A percentile compares a stretch with the other conserved stretches of the same genome.
phyloP scores from a whole-genome alignment of 1,140 invertebrate genomes.

The Atta colombica region DNA sequence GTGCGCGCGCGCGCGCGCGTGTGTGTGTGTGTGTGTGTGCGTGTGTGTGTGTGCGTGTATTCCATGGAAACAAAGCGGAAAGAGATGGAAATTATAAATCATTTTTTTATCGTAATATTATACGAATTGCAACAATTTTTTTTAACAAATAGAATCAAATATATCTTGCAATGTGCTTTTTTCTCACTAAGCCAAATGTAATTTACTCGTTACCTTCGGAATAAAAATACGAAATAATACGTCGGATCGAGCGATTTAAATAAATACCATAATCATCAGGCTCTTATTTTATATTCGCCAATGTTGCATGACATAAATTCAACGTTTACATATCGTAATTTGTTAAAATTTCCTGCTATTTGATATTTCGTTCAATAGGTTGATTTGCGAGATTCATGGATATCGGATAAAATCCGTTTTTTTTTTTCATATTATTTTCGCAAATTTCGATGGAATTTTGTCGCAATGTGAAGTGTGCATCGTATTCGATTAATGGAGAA shows the following conservation, averaged over 20 bases:
- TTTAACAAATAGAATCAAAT: neutral
- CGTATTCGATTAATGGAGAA: neutral
- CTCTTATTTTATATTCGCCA: constrained; percentile 3
- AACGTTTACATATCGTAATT: neutral
- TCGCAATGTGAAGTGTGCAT: neutral
- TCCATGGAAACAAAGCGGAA: neutral
- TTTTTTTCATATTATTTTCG: constrained; percentile 8
- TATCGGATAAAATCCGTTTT: neutral
- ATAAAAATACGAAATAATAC: constrained; percentile 7
- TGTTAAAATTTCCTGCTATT: neutral
- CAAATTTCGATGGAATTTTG: neutral
- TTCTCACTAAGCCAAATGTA: neutral
- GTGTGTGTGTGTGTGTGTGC: neutral
- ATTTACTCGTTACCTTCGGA: neutral
- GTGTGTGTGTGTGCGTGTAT: neutral
- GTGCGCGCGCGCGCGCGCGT: too few relatives aligned
- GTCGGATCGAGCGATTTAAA: neutral
- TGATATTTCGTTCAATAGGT: neutral
- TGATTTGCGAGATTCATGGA: neutral
- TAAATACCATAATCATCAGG: neutral
- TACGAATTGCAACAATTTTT: neutral
- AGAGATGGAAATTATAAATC: neutral
- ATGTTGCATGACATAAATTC: neutral
- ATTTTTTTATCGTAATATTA: neutral
- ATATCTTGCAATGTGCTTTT: neutral